phyloP scores from a whole-genome alignment of 2,797 vertebrate genomes.

The Aulostomus chinensis region DNA sequence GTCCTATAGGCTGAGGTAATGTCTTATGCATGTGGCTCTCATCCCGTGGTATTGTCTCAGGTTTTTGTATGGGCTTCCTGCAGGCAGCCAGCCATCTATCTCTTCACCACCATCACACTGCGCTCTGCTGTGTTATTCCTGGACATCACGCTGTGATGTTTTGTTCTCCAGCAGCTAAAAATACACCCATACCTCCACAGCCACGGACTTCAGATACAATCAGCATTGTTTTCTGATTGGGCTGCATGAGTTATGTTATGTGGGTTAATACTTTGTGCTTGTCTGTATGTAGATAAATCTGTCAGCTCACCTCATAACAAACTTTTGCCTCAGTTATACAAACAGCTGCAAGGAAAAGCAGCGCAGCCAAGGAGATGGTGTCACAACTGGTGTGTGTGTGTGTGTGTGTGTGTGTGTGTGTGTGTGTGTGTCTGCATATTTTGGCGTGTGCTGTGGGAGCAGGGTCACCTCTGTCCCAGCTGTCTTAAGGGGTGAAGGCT shows the following conservation, averaged over 20 bases:
- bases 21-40: conserved; percentile 34
- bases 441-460: conserved; percentile 15
- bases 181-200: conserved; percentile 54
- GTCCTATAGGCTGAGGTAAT: conserved; percentile 30
- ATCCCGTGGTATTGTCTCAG: conserved; percentile 56
- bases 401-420: conserved; percentile 16
- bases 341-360: conserved; percentile 64
- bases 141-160: conserved; percentile 62
- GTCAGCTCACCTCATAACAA: too few species aligned
- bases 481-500: conserved; percentile 59
- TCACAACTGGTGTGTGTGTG: conserved; percentile 29
- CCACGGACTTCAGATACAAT: conserved; percentile 26
- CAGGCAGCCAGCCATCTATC: conserved; percentile 35
- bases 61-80: conserved; percentile 58
- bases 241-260: not conserved
- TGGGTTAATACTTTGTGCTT: not conserved
- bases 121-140: conserved; percentile 58
- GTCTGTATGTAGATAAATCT: not conserved
- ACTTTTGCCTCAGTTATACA: conserved; percentile 2
- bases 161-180: conserved; percentile 70
- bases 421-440: conserved; percentile 3
- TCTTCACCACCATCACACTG: conserved; percentile 32
- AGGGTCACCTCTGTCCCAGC: conserved; percentile 77
- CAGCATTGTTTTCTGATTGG: conserved; percentile 54
- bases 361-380: conserved; percentile 26